Base-by-base conservation (phyloP, 2,888 invertebrate genomes). In the Mechanitis messenoides region DNA sequence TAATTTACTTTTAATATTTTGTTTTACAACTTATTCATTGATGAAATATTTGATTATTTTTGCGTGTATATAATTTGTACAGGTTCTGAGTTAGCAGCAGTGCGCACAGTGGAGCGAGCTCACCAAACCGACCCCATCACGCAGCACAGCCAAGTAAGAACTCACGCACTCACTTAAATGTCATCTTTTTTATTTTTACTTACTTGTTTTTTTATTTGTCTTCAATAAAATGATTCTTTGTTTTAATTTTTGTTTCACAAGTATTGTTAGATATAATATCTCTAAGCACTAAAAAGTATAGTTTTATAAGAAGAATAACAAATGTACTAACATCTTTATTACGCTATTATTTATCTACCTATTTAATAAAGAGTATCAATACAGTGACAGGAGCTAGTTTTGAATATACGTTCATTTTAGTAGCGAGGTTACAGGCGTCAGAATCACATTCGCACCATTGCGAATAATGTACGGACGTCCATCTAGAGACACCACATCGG, bases 121-220 rank as follows among this genome's bases (percentile, higher is more conserved):
- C 90, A 90, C 59, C 90, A 90, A 69, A 90, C 90, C 2, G 90
- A 90, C 55, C 72, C 84, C 0, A 84, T 90, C 61, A 83, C 79
- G 1, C 90, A 90, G 66, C 89, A 88, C 56, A 90, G 85, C 65
- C 91, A 91, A 83, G 90, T 90, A 65, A 74, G 76, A 31, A n/a
- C 31, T 2, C 6, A 33, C 35, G 3, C 9, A 33, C n/a, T 12
- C 12, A 46, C 31, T 57, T 57, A 11, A 28, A 28, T 59, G 9
- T 6, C 12, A n/a, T 38, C 42, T 59, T 58, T n/a, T 59, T 58
- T 58, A 61, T 56, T 61, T 50, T 31, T 7, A 31, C 7, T 31
- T 50, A 50, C 31, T 31, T 50, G 7, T 42, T 42, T 42, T 42
- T 9, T 6, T 42, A 42, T 42, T 42, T 7, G 1, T 42, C 1